Evolutionary conservation across 2,113 vertebrate genomes (phyloP).

Genomic region (Meriones unguiculatus): DNA sequence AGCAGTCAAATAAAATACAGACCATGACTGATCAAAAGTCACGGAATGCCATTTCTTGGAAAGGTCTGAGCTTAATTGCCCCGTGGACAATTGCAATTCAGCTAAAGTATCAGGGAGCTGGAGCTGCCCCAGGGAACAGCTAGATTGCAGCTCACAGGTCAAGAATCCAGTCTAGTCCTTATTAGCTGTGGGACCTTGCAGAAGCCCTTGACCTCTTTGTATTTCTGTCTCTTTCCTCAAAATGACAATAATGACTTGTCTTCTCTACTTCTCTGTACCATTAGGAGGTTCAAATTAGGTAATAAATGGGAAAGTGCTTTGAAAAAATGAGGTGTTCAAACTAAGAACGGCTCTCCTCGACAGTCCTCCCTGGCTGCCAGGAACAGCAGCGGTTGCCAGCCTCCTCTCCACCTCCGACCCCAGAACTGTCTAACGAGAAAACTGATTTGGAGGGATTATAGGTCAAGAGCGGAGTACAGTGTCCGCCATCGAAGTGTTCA

Average conservation of each 20-base stretch:
- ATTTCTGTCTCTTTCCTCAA: constrained; percentile 39
- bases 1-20: constrained; percentile 56
- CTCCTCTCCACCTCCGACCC: not conserved
- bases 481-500: not conserved
- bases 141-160: not conserved
- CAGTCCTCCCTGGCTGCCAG: not conserved
- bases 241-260: not conserved
- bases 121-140: not conserved
- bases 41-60: constrained; percentile 34
- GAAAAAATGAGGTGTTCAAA: not conserved
- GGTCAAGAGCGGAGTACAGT: not conserved
- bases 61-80: constrained; percentile 62
- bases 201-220: constrained; percentile 21
- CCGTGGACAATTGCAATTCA: not conserved
- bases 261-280: not conserved
- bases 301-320: constrained; percentile 1
- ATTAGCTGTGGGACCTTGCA: not conserved
- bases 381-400: not conserved
- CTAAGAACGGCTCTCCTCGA: not conserved
- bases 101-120: not conserved
- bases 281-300: constrained; percentile 11
- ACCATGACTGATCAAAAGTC: not conserved
- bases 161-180: not conserved
- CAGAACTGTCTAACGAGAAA: not conserved
- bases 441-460: not conserved